A percentile compares a stretch with the other conserved stretches of the same genome.
Conservation (phyloP, 2,797 vertebrate genomes). For the Otus scops region DNA sequence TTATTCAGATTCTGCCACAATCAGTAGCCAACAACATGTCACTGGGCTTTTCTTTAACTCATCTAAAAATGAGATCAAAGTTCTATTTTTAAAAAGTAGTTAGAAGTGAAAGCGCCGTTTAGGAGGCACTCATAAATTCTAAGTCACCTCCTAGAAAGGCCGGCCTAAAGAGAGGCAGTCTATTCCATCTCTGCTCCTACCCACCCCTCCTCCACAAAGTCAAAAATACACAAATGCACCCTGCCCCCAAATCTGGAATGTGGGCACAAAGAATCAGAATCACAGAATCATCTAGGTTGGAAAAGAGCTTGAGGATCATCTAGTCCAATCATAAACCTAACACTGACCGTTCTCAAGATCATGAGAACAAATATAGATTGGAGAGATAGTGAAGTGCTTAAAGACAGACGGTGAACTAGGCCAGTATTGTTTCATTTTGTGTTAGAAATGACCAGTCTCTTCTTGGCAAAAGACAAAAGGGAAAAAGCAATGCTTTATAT, state of each 20-base stretch:
- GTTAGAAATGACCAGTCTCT: background rate
- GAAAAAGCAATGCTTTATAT: background rate
- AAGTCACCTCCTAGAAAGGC: background rate
- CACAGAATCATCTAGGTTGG: too few species aligned
- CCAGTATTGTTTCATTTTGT: background rate
- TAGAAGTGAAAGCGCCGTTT: background rate
- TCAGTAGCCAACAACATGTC: background rate
- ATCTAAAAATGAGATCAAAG: background rate
- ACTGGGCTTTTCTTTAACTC: background rate
- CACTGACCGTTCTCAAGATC: too few species aligned
- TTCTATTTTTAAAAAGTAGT: background rate
- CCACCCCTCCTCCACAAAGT: background rate
- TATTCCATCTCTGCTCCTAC: background rate
- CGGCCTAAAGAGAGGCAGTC: background rate
- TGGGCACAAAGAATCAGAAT: background rate
- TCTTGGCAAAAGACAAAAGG: background rate
- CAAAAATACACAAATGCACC: background rate
- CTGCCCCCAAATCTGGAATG: background rate
- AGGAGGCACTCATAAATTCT: background rate
- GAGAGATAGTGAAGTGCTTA: background rate
- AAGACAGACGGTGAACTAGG: background rate
- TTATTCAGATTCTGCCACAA: background rate
- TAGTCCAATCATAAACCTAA: too few species aligned
- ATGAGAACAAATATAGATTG: background rate
- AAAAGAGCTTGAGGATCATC: too few species aligned